These are phyloP conservation scores for Podargus strigoides DNA, from an alignment of 2,797 vertebrate genomes.

Conservation along the genomic window DNA sequence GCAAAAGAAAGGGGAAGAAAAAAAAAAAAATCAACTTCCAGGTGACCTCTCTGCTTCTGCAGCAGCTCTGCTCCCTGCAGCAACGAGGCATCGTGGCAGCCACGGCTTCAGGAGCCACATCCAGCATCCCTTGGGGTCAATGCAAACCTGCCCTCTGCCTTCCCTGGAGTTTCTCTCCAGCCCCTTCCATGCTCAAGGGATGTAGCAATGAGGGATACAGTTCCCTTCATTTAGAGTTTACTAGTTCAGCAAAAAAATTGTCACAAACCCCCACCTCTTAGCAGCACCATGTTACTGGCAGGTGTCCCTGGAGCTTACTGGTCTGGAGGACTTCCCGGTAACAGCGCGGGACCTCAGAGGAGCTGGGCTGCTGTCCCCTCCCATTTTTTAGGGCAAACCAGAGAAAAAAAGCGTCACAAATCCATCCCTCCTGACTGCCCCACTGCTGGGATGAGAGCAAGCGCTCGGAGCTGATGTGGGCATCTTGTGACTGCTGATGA, in stretches of 20 bases:
- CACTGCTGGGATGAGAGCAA: background rate
- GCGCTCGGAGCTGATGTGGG: background rate
- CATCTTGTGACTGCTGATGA: background rate
- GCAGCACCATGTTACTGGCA: background rate
- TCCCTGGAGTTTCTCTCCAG: background rate
- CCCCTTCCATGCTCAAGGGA: background rate
- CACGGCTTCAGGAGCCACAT: background rate
- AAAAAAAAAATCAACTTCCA: constrained; percentile 15
- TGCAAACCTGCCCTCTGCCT: background rate
- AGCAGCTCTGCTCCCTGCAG: background rate
- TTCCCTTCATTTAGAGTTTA: background rate
- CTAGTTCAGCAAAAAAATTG: background rate
- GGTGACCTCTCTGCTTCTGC: constrained; percentile 38
- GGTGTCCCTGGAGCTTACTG: background rate
- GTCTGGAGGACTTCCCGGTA: background rate
- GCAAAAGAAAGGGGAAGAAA: constrained; percentile 1
- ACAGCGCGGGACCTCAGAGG: background rate
- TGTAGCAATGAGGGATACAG: background rate
- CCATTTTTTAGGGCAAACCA: background rate
- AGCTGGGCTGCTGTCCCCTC: background rate
- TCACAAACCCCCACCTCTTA: background rate
- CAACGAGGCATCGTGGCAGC: fast-evolving
- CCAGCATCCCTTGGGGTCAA: background rate
- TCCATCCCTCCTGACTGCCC: background rate
- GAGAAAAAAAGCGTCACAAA: background rate